Conservation (phyloP, 2,888 invertebrate genomes). For the Hypercompe scribonia region DNA sequence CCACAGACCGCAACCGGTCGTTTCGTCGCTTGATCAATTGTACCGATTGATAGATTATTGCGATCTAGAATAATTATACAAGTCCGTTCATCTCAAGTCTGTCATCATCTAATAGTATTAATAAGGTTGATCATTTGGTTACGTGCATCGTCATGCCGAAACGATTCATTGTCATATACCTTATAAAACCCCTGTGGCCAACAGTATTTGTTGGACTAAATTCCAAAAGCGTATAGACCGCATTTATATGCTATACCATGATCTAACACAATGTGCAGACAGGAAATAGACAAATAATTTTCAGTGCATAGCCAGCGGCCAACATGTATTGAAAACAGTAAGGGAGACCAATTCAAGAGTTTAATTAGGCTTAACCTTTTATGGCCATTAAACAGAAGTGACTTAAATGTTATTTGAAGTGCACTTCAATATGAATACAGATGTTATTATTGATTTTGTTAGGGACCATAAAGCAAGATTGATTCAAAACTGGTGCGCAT, state of each 20-base stretch:
- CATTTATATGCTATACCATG: constrained; percentile 18
- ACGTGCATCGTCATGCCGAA: constrained; percentile 36
- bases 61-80: constrained; percentile 57
- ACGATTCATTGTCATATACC: constrained; percentile 11
- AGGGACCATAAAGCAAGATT: constrained; percentile 13
- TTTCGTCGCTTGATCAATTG: constrained; percentile 57
- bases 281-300: constrained; percentile 50
- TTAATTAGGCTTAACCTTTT: constrained; percentile 34
- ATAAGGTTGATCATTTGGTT: constrained; percentile 59
- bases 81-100: constrained; percentile 52
- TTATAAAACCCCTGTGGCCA: no score
- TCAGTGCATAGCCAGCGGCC: constrained; percentile 34
- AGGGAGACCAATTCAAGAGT: constrained; percentile 44
- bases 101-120: constrained; percentile 51
- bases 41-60: constrained; percentile 56
- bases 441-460: constrained; percentile 18
- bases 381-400: constrained; percentile 24
- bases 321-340: constrained; percentile 37
- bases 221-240: constrained; percentile 14
- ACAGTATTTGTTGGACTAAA: constrained; percentile 17
- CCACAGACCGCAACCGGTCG: constrained; percentile 47
- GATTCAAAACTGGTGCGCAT: constrained; percentile 25
- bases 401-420: constrained; percentile 32
- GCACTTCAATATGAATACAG: constrained; percentile 20
- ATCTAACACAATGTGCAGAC: constrained; percentile 35